Evolutionary conservation across 1,140 invertebrate species (phyloP), one percentile per base, ranked within the genome.

Genomic region (Megathymus violae): DNA sequence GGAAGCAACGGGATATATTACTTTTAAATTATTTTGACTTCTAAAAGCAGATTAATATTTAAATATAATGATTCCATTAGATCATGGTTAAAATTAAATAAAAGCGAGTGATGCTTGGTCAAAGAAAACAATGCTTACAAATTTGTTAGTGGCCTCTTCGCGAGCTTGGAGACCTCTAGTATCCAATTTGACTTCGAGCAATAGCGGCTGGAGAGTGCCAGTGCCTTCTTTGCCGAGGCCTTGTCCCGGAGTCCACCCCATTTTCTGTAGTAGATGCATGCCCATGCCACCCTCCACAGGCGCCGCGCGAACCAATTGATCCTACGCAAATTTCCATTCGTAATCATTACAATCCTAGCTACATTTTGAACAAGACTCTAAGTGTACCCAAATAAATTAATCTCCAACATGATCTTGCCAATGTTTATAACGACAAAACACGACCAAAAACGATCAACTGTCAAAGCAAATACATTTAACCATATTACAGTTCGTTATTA

Each of bases 241-340:
- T 89, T 97, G 97, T 0, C 98, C 98, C 1, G 97, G 97, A 71
- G 95, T 96, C 98, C 98, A 99, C 31, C 98, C 98, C 98, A 99
- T 99, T 93, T 99, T 99, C 91, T 98, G 96, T 11, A 99, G 92
- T 41, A 99, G 92, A 67, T 97, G 95, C 97, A 99, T 98, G 11
- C 98, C 98, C 94, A 99, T 97, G 1, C 98, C 98, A 52, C 97
- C 96, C 13, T 94, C 95, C 4, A 99, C 95, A 3, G 97, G 97
- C 34, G 95, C 94, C 9, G 97, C 96, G 3, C 94, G 94, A 62
- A 94, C 94, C 64, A 99, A 93, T 91, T 98, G 97, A 92, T 98
- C 96, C 96, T 97, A 93, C 36, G 81, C 52, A 71, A 48, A 54
- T 67, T 65, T 25, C 13, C 58, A 25, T 43, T 41, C 59, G 56